A percentile compares a stretch with the other conserved stretches of the same genome.
These are phyloP conservation scores for Passerina amoena DNA, from an alignment of 2,113 vertebrate genomes.

Conservation along the genomic window DNA sequence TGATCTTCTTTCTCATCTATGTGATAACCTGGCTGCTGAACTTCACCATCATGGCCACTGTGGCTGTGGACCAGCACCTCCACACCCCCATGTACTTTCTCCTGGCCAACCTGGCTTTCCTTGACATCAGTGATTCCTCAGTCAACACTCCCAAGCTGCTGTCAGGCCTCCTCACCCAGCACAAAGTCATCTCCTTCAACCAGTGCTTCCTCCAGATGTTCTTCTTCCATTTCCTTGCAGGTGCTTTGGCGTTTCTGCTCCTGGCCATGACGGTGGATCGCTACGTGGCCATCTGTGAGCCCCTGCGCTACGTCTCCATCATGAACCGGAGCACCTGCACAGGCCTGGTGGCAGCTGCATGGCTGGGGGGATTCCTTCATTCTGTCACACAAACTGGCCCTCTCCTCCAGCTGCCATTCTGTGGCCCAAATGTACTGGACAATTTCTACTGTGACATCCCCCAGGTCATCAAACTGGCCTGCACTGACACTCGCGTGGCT, in stretches of 20 bases:
- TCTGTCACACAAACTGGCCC: not conserved
- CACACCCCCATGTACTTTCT: not conserved
- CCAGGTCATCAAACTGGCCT: slow-evolving; percentile 49
- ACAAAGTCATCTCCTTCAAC: rapidly evolving
- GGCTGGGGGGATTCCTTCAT: not conserved
- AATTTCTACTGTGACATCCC: slow-evolving; percentile 59
- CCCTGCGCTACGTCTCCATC: not conserved
- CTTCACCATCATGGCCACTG: not conserved
- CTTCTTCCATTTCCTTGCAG: not conserved
- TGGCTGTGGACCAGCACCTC: not conserved
- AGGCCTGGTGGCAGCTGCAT: not conserved
- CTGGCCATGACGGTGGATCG: not conserved
- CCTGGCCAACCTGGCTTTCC: not conserved
- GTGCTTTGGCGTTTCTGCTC: not conserved
- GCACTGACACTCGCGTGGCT: not conserved
- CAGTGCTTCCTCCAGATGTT: not conserved
- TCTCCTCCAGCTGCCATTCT: slow-evolving; percentile 23
- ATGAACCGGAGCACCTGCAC: not conserved
- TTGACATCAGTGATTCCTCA: not conserved
- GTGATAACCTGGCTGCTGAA: not conserved
- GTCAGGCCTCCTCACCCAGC: not conserved
- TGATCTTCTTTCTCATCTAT: not conserved
- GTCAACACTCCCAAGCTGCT: not conserved
- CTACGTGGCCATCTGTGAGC: not conserved
- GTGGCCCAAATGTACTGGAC: slow-evolving; percentile 44